phyloP scores from a whole-genome alignment of 2,113 vertebrate species.

The Artemisiospiza belli region DNA sequence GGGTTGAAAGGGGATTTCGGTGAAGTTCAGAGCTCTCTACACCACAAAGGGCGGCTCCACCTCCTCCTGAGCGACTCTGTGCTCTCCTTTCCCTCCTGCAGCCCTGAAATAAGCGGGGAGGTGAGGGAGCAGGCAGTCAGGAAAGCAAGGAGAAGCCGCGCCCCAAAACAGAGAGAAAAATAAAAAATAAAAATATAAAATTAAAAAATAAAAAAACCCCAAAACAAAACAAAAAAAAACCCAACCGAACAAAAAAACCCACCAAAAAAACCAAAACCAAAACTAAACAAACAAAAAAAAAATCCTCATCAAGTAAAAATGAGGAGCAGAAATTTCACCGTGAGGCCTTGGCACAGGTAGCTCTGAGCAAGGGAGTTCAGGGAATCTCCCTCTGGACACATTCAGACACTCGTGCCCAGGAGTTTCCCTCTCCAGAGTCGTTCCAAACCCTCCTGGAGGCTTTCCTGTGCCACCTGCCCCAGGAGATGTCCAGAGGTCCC shows the following conservation, averaged over 20 bases:
- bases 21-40: background rate
- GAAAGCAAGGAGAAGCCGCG: fast-evolving
- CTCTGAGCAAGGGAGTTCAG: background rate
- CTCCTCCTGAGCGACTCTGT: background rate
- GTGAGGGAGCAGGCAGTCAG: fast-evolving
- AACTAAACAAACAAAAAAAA: too few relatives aligned
- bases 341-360: too few relatives aligned
- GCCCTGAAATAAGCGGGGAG: background rate
- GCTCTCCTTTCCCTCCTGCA: background rate
- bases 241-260: too few relatives aligned
- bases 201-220: background rate
- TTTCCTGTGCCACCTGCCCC: background rate
- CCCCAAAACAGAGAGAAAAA: background rate
- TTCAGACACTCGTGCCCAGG: background rate
- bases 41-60: background rate
- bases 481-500: background rate
- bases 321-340: background rate
- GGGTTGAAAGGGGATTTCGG: background rate
- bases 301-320: too few relatives aligned
- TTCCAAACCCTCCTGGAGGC: fast-evolving
- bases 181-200: background rate
- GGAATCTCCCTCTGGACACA: background rate
- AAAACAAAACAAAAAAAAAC: background rate
- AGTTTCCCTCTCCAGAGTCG: fast-evolving
- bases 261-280: background rate